Base-by-base conservation (phyloP, 2,888 invertebrate species). In the Andricus quercusramuli region DNA sequence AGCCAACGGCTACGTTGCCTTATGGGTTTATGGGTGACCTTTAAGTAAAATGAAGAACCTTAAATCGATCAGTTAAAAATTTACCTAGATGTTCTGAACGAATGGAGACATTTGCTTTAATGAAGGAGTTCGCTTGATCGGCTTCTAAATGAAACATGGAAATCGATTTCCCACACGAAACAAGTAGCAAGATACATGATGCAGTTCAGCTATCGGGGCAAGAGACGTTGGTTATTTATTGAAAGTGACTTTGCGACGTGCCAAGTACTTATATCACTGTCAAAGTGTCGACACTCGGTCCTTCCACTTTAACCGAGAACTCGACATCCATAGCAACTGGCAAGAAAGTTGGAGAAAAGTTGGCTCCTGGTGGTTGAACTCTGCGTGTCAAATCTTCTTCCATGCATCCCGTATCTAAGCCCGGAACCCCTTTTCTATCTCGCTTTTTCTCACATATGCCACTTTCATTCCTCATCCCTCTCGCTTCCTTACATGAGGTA, bases 251-350 rank as follows among this genome's bases (percentile, higher is more conserved):
- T 76, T 82, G 79, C 80, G 74, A 82, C 82, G 82, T 82, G 82
- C 82, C 77, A 80, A 81, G 79, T 68, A 67, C 77, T 83, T 83
- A 80, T 80, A 78, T 64, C 76, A 66, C 79, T 82, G 83, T 82
- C 83, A 83, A 82, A 81, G 77, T 79, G 66, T 79, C 82, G 78
- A 74, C 70, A 74, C 70, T 74, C 32, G 51, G 70, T 74, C 32
- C 70, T 74, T 74, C 32, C 51, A 74, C 70, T 74, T 74, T 74
- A 74, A 56, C 20, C 56, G 51, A 56, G 70, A 74, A 51, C 56
- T 25, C 59, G 64, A 64, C 64, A 77, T 32, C 64, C 25, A 59
- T 68, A 67, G 67, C 68, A 78, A 51, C 56, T 17, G n/a, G n/a
- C 62, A 44, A 17, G 47, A 67, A 59, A 65, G 20, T 51, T 51